Conservation (phyloP, 2,113 vertebrate genomes). For the Carlito syrichta region DNA sequence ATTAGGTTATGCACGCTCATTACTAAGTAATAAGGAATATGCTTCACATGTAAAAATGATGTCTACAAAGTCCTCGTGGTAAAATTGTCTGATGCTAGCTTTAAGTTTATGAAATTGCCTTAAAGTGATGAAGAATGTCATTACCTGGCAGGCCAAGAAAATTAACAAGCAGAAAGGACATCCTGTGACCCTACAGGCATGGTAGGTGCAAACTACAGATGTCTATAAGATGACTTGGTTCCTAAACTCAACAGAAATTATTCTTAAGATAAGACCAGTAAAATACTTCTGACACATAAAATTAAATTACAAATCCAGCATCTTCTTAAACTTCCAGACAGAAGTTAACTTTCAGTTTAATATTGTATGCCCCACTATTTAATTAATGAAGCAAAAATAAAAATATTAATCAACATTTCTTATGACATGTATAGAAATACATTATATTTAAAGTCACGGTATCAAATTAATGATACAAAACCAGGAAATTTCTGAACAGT, state of each 20-base stretch:
- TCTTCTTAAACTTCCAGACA: neutral
- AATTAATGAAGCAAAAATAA: no score
- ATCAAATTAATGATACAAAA: neutral
- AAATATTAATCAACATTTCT: neutral
- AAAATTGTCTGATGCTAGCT: neutral
- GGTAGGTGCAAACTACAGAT: fast-evolving
- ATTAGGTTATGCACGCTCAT: neutral
- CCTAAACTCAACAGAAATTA: neutral
- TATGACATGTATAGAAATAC: neutral
- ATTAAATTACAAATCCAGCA: neutral
- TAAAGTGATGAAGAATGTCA: neutral
- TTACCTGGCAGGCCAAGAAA: neutral
- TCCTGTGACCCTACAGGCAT: fast-evolving
- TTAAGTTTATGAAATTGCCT: neutral
- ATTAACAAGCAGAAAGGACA: neutral
- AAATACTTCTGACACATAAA: neutral
- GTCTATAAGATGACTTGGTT: neutral
- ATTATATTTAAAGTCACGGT: neutral
- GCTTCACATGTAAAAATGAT: neutral
- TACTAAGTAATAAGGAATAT: neutral
- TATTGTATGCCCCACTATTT: neutral
- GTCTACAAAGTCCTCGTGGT: neutral
- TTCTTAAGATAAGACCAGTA: neutral
- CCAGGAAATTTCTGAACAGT: neutral
- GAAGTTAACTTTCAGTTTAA: neutral